Percentiles rank a stretch among this genome's conserved stretches.
Evolutionary conservation across 2,888 invertebrate species (phyloP).

Genomic region (Ramazzottius varieornatus): DNA sequence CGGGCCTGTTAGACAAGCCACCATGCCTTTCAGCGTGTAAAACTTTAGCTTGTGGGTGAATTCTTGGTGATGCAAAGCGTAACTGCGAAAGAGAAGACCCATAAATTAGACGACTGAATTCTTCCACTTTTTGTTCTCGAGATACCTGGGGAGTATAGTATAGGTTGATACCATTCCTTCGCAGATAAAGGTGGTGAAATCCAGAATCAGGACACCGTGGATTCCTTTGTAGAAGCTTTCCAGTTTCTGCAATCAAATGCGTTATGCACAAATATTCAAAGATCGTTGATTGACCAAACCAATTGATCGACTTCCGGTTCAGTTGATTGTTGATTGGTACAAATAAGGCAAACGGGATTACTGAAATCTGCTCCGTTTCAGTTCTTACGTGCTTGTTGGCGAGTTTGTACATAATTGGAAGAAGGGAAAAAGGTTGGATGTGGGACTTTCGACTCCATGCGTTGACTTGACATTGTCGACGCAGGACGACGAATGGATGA

Average conservation of each 20-base stretch:
- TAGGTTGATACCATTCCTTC: not conserved
- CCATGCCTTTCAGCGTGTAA: not conserved
- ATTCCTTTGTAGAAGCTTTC: not conserved
- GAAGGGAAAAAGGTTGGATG: not conserved
- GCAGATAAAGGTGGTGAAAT: not conserved
- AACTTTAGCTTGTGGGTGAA: not conserved
- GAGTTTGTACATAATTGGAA: not conserved
- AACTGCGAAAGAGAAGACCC: not conserved
- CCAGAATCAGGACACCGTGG: not conserved
- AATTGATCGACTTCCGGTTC: no score
- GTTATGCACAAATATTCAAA: not conserved
- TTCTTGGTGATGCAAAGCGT: not conserved
- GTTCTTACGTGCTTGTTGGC: not conserved
- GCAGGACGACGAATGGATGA: constrained; percentile 70
- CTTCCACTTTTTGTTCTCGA: not conserved
- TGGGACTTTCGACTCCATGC: not conserved
- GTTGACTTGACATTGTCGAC: constrained; percentile 58
- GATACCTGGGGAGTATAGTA: not conserved
- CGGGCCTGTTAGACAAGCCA: not conserved
- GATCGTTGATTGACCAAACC: no score
- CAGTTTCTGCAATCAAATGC: not conserved
- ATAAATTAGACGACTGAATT: not conserved
- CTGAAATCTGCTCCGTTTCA: no score
- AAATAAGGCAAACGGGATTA: no score
- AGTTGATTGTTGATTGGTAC: no score